Evolutionary conservation across 53 echinoderm and acorn worm genomes (phyloP), one percentile per base, ranked within the genome.

Genomic region (Echinarachnius parma): DNA sequence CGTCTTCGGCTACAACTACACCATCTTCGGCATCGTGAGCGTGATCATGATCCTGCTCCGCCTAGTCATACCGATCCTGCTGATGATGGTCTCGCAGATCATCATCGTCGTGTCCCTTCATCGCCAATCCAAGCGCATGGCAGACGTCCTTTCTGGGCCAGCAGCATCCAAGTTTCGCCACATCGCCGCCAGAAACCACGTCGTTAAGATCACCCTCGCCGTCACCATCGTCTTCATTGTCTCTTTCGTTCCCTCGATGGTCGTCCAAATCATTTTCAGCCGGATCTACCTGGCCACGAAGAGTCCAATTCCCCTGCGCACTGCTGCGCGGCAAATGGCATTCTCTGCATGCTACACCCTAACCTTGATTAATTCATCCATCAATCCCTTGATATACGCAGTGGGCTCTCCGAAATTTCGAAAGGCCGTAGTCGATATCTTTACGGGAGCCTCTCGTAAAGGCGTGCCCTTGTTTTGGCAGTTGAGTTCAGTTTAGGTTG

Each of bases 181-280:
- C 30, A 64, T 80, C 31, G 42, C 54, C 21, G 74, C 75, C 34
- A 60, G 85, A 32, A 46, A 72, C 3, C 74, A 50, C 9, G 65
- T 85, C 19, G 64, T 85, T 27, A 46, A 75, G 19, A 79, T 85
- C 57, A 53, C 79, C 53, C 42, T 79, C 1, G 59, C 79, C 2
- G 85, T 85, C 48, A 75, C 79, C 37, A 64, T 85, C 25, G 79
- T 74, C 4, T 85, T 79, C 55, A 74, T 85, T 32, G 39, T 85
- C 19, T 85, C 79, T 48, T 85, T 79, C 79, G 64, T 50, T 34
- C 85, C 85, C 18, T 75, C 79, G 28, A 79, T 79, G 30, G 14
- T 85, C 9, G 47, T 61, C 20, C 75, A 79, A 16, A 46, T 85
- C 1, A 75, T 74, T 11, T 52, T 74, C 5, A n/a, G n/a, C n/a